phyloP scores from a whole-genome alignment of 92 coral and sea anemone genomes.

The Pocillopora grandis region DNA sequence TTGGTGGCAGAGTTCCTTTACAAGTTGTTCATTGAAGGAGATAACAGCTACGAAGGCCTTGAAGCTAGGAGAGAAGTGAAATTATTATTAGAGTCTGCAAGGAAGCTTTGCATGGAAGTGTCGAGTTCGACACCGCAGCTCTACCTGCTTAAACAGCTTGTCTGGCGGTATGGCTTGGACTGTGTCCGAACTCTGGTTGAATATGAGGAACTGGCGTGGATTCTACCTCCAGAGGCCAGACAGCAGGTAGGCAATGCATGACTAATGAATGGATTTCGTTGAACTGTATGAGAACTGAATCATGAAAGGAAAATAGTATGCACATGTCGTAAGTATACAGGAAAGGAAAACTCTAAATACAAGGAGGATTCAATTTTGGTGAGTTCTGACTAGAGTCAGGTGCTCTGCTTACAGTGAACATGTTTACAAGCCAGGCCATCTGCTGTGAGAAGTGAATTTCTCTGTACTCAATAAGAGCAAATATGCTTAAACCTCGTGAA shows the following conservation, averaged over 20 bases:
- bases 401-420: too few relatives aligned
- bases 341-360: too few relatives aligned
- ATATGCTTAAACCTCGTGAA: too few relatives aligned
- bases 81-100: slow-evolving; percentile 36
- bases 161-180: slow-evolving; percentile 66
- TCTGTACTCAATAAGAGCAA: too few relatives aligned
- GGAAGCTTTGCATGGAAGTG: slow-evolving; percentile 39
- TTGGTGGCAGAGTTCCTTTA: slow-evolving; percentile 43
- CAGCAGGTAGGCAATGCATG: slow-evolving; percentile 3
- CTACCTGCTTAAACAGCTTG: slow-evolving; percentile 67
- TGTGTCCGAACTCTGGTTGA: slow-evolving; percentile 48
- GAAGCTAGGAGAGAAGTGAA: slow-evolving; percentile 7
- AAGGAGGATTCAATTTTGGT: too few relatives aligned
- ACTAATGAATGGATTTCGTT: too few relatives aligned
- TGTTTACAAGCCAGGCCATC: too few relatives aligned
- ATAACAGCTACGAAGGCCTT: slow-evolving; percentile 1
- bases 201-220: slow-evolving; percentile 59
- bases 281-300: too few relatives aligned
- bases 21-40: slow-evolving; percentile 19
- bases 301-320: too few relatives aligned
- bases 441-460: too few relatives aligned
- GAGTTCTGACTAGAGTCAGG: too few relatives aligned
- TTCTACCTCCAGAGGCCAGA: slow-evolving; percentile 51
- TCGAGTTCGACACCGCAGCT: slow-evolving; percentile 41
- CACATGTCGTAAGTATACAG: too few relatives aligned